A percentile compares a stretch with the other conserved stretches of the same genome.
Conservation (phyloP, 2,113 vertebrate species). For the Pungitius pungitius region DNA sequence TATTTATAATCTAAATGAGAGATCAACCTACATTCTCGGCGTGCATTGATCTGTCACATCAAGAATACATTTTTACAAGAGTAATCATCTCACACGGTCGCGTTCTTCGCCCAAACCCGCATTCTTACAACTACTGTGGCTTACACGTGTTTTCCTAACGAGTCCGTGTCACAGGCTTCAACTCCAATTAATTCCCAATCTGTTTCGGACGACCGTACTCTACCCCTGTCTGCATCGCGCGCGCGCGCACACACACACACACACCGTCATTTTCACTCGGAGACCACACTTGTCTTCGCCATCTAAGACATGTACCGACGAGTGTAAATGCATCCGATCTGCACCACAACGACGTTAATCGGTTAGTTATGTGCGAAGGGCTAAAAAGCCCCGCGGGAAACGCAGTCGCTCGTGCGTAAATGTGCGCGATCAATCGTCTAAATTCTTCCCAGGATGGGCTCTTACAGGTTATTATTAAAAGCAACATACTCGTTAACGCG, state of each 20-base stretch:
- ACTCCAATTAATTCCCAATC: slow-evolving; percentile 73
- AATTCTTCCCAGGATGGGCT: slow-evolving; percentile 41
- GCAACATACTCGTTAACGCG: slow-evolving; percentile 28
- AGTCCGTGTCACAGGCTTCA: slow-evolving; percentile 72
- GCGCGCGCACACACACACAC: not conserved
- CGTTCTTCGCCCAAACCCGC: slow-evolving; percentile 42
- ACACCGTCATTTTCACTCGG: slow-evolving; percentile 5
- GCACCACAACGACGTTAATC: slow-evolving; percentile 54
- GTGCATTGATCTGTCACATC: slow-evolving; percentile 74
- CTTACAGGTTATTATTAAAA: slow-evolving; percentile 34
- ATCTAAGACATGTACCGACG: slow-evolving; percentile 21
- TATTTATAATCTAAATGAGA: slow-evolving; percentile 81
- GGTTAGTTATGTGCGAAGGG: slow-evolving; percentile 20
- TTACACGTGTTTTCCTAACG: slow-evolving; percentile 77
- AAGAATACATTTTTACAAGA: slow-evolving; percentile 57
- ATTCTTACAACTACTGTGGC: slow-evolving; percentile 66
- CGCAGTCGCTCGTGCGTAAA: slow-evolving; percentile 51
- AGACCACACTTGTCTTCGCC: slow-evolving; percentile 38
- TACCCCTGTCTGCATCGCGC: slow-evolving; percentile 34
- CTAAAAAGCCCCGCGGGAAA: slow-evolving; percentile 61
- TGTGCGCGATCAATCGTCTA: slow-evolving; percentile 53
- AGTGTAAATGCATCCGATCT: slow-evolving; percentile 29
- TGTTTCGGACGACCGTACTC: slow-evolving; percentile 53
- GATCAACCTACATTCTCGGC: slow-evolving; percentile 73
- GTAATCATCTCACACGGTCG: slow-evolving; percentile 54